phyloP scores from a whole-genome alignment of 1,140 invertebrate species.

The Pseudomyrmex flavicornis region DNA sequence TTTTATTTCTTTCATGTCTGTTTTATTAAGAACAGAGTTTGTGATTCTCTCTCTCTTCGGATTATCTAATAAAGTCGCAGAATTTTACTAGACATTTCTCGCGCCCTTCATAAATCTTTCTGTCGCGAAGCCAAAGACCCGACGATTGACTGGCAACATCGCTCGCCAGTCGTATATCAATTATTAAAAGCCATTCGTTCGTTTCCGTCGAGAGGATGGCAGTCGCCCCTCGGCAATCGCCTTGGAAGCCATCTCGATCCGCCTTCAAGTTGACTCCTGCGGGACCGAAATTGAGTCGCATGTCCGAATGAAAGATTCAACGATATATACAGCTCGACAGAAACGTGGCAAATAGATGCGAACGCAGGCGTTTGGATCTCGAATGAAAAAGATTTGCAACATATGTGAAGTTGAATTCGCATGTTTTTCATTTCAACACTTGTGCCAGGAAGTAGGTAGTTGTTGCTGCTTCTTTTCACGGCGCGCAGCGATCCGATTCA shows the following conservation, averaged over 20 bases:
- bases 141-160: conserved; percentile 45
- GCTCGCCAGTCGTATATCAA: conserved; percentile 45
- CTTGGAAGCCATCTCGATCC: conserved; percentile 21
- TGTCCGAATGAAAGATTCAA: conserved; percentile 46
- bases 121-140: conserved; percentile 1
- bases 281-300: conserved; percentile 55
- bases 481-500: too few species aligned
- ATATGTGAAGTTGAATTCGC: neutral
- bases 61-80: neutral
- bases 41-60: neutral
- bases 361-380: neutral
- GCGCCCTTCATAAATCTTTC: conserved; percentile 24
- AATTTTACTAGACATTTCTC: neutral
- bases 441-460: neutral
- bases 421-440: neutral
- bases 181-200: conserved; percentile 50
- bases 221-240: conserved; percentile 22
- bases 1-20: neutral
- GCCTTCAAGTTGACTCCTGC: conserved; percentile 20
- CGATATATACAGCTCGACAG: conserved; percentile 14
- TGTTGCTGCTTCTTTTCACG: neutral
- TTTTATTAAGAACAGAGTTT: neutral
- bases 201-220: conserved; percentile 27
- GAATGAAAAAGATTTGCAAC: conserved; percentile 28
- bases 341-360: conserved; percentile 27